Evolutionary conservation across 2,888 invertebrate species (phyloP), one percentile per base, ranked within the genome.

Genomic region (Ashinkailepas kermadecensis): DNA sequence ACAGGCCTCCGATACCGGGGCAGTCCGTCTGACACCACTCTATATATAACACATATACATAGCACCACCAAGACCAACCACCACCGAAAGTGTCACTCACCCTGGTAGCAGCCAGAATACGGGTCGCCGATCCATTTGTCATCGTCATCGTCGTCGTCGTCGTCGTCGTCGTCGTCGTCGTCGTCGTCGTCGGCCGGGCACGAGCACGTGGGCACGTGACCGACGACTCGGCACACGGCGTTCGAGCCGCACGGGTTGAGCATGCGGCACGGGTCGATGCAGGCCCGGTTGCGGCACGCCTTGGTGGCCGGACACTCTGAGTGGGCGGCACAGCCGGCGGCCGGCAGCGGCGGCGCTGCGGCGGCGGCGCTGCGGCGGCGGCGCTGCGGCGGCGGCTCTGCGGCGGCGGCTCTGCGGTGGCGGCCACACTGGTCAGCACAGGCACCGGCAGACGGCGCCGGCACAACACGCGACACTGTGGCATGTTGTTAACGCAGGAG

Each of bases 231-330:
- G 86, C 95, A 95, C 82, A 92, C 92, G 1, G 95, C 92, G 86
- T 94, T 94, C 81, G 90, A 89, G 10, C 94, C 94, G 85, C 95
- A 95, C 39, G 83, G 80, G 78, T 58, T 58, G 12, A 56, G n/a
- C 70, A 95, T 94, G 1, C 92, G 90, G 86, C 96, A 96, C 18
- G 95, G 94, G 86, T 93, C 91, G 80, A 90, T 88, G 86, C 95
- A 95, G 84, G 89, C 90, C 83, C 91, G 89, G 86, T 93, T 92
- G 23, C 93, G 91, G 86, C 94, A 94, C 18, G 93, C 92, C 85
- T 91, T 89, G 86, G 92, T 91, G 84, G 91, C 90, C 15, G 91
- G 86, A 86, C 94, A 94, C 82, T 93, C 94, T 59, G 91, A 92
- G 86, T 94, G 94, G 83, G 93, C 92, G 85, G 93, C 88, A 86